Percentiles rank a stretch among this genome's conserved stretches.
Conservation (phyloP, 2,113 vertebrate genomes). For the Trematocara stigmaticum region DNA sequence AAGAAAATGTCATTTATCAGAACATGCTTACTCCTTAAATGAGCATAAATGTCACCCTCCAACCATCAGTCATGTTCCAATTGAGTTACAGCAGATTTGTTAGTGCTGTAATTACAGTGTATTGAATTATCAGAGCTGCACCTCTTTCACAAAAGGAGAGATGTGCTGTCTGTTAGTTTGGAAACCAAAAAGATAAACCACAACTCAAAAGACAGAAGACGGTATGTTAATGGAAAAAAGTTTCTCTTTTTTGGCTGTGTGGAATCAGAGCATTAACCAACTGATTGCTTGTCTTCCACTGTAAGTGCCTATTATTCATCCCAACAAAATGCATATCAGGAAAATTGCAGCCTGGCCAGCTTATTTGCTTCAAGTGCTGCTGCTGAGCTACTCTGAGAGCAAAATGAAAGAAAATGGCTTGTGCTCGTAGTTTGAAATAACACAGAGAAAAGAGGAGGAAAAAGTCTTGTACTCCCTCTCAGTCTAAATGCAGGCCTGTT, state of each 20-base stretch:
- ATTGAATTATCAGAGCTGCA: background rate
- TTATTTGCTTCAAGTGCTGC: conserved; percentile 48
- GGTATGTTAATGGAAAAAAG: background rate
- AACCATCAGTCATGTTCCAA: conserved; percentile 5
- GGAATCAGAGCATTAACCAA: background rate
- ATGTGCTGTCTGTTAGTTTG: background rate
- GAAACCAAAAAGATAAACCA: background rate
- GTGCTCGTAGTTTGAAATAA: conserved; percentile 36
- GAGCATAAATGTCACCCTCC: conserved; percentile 13
- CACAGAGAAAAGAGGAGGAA: background rate
- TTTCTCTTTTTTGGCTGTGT: background rate
- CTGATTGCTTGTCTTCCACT: conserved; percentile 25
- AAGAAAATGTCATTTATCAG: conserved; percentile 12
- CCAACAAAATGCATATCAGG: conserved; percentile 43
- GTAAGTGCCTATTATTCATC: conserved; percentile 31
- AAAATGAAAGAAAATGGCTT: conserved; percentile 53
- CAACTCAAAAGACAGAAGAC: background rate
- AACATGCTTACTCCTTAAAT: background rate
- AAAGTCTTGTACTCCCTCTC: conserved; percentile 2
- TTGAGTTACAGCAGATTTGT: conserved; percentile 13
- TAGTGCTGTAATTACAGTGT: conserved; percentile 1
- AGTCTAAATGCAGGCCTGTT: conserved; percentile 33
- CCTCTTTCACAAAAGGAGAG: background rate
- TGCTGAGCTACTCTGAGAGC: conserved; percentile 26
- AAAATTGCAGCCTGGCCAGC: conserved; percentile 25